A percentile compares a stretch with the other conserved stretches of the same genome.
phyloP scores from a whole-genome alignment of 1,140 invertebrate genomes.

The Sycobia sp. region DNA sequence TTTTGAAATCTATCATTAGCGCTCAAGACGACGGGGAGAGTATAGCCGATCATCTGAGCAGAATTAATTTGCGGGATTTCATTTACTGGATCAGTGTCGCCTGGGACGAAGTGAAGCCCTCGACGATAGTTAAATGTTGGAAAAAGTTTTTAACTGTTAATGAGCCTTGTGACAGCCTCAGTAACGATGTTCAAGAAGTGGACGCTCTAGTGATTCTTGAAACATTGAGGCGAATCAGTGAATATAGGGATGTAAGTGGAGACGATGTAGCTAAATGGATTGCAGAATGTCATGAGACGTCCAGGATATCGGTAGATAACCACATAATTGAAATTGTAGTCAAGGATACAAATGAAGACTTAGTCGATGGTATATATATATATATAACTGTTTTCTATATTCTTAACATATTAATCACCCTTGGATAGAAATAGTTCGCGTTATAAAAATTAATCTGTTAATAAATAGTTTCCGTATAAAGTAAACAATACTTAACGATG shows the following conservation, averaged over 20 bases:
- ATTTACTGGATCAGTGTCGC: conserved; percentile 24
- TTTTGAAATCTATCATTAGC: conserved; percentile 16
- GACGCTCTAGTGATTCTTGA: not conserved
- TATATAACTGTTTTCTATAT: too few relatives aligned
- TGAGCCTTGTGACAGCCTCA: not conserved
- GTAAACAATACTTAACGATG: too few relatives aligned
- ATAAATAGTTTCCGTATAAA: too few relatives aligned
- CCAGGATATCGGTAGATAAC: conserved; percentile 16
- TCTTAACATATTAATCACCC: too few relatives aligned
- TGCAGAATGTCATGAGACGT: conserved; percentile 11
- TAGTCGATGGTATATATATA: conserved; percentile 7
- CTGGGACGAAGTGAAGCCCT: conserved; percentile 16
- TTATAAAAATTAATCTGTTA: too few relatives aligned
- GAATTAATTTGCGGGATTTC: conserved; percentile 16
- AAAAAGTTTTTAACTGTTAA: conserved; percentile 9
- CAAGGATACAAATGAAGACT: conserved; percentile 11
- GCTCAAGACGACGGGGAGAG: conserved; percentile 18
- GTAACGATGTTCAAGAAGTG: not conserved
- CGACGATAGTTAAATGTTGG: conserved; percentile 25
- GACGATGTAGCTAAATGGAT: conserved; percentile 24
- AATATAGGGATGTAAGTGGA: conserved; percentile 4
- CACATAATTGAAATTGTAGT: conserved; percentile 28
- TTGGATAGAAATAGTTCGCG: too few relatives aligned
- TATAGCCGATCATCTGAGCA: not conserved
- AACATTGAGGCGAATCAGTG: conserved; percentile 5